Percentiles rank a stretch among this genome's conserved stretches.
Conservation (phyloP, 2,797 vertebrate species). For the Lophotriccus pileatus region DNA sequence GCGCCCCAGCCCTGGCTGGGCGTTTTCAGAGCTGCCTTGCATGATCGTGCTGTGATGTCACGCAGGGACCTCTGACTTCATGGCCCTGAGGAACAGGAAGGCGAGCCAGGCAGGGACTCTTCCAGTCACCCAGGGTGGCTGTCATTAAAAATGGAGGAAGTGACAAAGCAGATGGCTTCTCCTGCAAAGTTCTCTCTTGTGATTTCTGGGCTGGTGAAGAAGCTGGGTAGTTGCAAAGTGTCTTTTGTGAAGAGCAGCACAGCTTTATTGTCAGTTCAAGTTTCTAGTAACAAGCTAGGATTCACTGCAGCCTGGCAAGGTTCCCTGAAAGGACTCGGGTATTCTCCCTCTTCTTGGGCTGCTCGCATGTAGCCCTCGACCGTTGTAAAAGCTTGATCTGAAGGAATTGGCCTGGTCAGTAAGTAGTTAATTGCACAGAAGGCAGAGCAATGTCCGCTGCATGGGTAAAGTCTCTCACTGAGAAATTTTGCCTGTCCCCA, state of each 20-base stretch:
- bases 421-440: background rate
- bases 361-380: background rate
- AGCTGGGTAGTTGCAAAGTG: background rate
- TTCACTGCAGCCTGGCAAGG: background rate
- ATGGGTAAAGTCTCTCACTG: background rate
- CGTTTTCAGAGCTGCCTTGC: background rate
- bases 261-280: background rate
- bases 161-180: background rate
- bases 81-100: background rate
- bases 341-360: background rate
- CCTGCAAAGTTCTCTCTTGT: background rate
- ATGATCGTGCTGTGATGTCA: background rate
- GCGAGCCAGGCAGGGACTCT: background rate
- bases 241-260: background rate
- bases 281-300: background rate
- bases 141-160: background rate
- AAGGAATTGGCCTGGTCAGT: background rate
- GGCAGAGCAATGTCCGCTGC: background rate
- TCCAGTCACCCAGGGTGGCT: background rate
- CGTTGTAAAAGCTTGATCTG: background rate
- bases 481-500: background rate
- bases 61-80: background rate
- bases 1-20: background rate
- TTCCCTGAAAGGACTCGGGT: background rate
- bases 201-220: background rate